Evolutionary conservation across 2,888 invertebrate genomes (phyloP).

Genomic region (Sarcophaga caerulescens): DNA sequence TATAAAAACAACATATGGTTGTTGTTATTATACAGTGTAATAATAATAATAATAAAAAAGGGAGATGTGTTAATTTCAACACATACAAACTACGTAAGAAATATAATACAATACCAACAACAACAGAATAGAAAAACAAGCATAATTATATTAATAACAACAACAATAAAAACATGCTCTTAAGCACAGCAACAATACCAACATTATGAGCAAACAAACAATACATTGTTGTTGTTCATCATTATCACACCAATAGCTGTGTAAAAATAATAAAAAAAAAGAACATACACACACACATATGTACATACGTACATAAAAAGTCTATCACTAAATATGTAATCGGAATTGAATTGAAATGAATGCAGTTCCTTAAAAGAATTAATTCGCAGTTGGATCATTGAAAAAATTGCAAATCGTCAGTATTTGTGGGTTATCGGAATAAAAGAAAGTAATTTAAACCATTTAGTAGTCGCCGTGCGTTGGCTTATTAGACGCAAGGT

Average conservation of each 20-base stretch:
- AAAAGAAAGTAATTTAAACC: too few relatives aligned
- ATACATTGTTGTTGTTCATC: constrained; percentile 53
- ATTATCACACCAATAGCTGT: constrained; percentile 34
- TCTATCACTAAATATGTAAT: constrained; percentile 14
- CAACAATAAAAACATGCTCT: neutral
- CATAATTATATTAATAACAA: constrained; percentile 29
- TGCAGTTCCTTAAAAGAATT: constrained; percentile 9
- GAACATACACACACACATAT: neutral
- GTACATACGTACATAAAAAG: neutral
- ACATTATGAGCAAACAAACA: neutral
- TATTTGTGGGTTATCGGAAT: too few relatives aligned
- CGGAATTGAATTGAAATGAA: neutral
- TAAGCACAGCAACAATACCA: constrained; percentile 6
- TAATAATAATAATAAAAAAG: constrained; percentile 55
- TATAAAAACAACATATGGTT: too few relatives aligned
- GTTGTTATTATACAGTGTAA: neutral
- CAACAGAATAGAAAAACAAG: constrained; percentile 1
- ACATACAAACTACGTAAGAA: constrained; percentile 60
- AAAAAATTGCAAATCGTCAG: too few relatives aligned
- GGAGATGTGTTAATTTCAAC: constrained; percentile 67
- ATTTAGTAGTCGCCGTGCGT: too few relatives aligned
- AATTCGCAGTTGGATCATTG: neutral
- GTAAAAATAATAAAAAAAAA: constrained; percentile 37
- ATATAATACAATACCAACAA: neutral
- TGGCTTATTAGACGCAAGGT: too few relatives aligned